Conservation (phyloP, 2,797 vertebrate species). For the Peromyscus attwateri region DNA sequence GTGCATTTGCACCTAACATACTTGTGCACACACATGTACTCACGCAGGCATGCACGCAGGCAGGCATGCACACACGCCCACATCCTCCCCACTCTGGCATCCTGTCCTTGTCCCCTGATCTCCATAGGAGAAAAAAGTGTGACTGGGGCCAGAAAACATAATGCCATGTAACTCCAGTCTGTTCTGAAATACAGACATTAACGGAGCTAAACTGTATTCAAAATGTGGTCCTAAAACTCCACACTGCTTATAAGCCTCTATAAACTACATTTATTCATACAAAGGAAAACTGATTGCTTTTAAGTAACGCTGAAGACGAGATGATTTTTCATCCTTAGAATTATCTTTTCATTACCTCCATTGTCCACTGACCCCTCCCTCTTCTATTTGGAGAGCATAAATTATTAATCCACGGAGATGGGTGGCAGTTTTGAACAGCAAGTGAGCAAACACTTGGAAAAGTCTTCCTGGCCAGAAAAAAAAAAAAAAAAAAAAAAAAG, state of each 20-base stretch:
- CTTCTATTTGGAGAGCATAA: background rate
- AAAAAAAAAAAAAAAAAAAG: background rate
- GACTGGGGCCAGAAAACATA: background rate
- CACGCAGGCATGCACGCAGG: fast-evolving
- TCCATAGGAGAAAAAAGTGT: background rate
- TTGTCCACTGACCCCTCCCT: background rate
- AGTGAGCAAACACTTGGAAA: constrained; percentile 48
- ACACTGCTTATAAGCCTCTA: background rate
- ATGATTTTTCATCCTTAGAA: constrained; percentile 37
- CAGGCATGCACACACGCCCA: no score
- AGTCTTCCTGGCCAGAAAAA: background rate
- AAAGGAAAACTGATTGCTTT: constrained; percentile 16
- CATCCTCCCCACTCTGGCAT: background rate
- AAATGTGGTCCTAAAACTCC: background rate
- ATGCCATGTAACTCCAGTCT: background rate
- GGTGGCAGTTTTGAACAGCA: constrained; percentile 37
- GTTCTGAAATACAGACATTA: background rate
- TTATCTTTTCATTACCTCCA: background rate
- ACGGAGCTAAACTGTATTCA: background rate
- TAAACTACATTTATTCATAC: background rate
- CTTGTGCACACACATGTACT: no score
- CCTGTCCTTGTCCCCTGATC: background rate
- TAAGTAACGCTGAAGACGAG: background rate
- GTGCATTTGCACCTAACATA: background rate
- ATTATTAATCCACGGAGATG: constrained; percentile 41